Evolutionary conservation across 2,113 vertebrate species (phyloP), one percentile per base, ranked within the genome.

Genomic region (Nipponia nippon): DNA sequence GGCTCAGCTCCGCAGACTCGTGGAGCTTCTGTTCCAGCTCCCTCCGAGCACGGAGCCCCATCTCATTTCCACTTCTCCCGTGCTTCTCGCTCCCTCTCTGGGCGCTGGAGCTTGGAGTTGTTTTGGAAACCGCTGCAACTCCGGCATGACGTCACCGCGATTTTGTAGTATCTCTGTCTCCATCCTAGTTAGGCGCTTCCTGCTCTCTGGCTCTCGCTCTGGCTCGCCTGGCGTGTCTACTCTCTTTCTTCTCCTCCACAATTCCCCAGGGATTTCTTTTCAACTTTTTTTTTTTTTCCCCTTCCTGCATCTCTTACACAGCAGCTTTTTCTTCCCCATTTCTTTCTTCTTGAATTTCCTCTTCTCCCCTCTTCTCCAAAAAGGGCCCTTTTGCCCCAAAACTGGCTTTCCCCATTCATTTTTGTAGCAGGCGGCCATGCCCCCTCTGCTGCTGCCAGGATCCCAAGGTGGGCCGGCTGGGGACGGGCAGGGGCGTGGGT

Each of bases 161-260:
- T 17, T 81, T 93, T 95, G 94, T 97, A 96, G 97, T 97, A 97
- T 97, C 97, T 97, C 91, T 97, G 97, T 97, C 97, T 97, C 97
- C 97, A 97, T 78, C 94, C 96, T 97, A 91, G 97, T 97, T 97
- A 98, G 97, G 70, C 95, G 88, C 94, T 96, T 97, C 97, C 97
- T 97, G 97, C 94, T 93, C 89, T 66, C 95, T 97, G 97, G 97
- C 97, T 98, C 88, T 90, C 15, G 8, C 85, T 93, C 90, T 46
- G 86, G 77, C 94, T 90, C 5, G 82, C 78, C 85, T 95, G 93
- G 91, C 78, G 12, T 79, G 94, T 85, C 94, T 93, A 12, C 6
- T 27, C 72, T 73, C 91, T 92, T 92, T 95, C 96, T 93, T 92
- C 93, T 96, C 84, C 76, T 89, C 92, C 93, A 53, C 95, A 96